Evolutionary conservation across 2,113 vertebrate genomes (phyloP).

Genomic region (Psilopsiagon aymara): DNA sequence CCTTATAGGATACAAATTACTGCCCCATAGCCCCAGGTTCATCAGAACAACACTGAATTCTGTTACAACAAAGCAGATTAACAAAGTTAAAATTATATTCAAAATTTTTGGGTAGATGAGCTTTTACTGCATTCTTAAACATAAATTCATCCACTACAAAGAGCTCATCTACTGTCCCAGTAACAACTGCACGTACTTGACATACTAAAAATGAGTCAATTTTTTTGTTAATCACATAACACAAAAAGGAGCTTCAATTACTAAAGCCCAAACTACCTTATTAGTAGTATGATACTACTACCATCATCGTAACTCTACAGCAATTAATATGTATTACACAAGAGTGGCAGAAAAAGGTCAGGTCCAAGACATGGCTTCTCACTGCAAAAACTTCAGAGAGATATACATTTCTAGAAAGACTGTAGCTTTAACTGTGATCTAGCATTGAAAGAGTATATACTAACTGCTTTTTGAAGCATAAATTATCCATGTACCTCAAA

Average conservation of each 20-base stretch:
- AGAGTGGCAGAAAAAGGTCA: not conserved
- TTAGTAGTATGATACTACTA: not conserved
- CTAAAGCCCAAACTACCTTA: not conserved
- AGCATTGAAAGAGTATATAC: not conserved
- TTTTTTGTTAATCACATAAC: not conserved
- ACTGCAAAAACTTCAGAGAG: not conserved
- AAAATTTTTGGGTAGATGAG: not conserved
- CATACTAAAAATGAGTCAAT: not conserved
- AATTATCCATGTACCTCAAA: not conserved
- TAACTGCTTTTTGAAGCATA: not conserved
- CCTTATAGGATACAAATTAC: not conserved
- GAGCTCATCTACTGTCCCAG: not conserved
- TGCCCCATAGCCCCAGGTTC: rapidly evolving
- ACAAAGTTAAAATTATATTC: not conserved
- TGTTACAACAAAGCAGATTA: not conserved
- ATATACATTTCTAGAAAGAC: not conserved
- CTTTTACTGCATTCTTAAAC: not conserved
- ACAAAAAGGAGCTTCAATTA: not conserved
- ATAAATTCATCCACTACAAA: not conserved
- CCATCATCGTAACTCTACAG: not conserved
- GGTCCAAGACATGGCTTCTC: not conserved
- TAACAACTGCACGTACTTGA: not conserved
- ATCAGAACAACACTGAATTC: not conserved
- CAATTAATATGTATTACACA: not conserved
- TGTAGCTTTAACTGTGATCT: not conserved